phyloP scores from a whole-genome alignment of 2,797 vertebrate species.

The Atherinosoma microstoma region DNA sequence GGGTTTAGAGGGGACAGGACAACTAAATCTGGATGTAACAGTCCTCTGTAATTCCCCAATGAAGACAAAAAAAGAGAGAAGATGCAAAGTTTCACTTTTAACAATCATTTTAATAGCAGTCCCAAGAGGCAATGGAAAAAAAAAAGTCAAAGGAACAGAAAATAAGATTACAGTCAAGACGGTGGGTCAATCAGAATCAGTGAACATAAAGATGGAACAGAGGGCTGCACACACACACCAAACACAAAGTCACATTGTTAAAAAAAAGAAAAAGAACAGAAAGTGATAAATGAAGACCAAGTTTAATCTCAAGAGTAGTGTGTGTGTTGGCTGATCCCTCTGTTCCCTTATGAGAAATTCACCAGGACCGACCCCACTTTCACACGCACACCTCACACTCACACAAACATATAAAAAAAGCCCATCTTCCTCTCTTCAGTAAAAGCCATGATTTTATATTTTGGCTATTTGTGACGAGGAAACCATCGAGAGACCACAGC shows the following conservation, averaged over 20 bases:
- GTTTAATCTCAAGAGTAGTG: slow-evolving; percentile 34
- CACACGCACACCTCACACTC: slow-evolving; percentile 26
- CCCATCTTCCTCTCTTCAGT: slow-evolving; percentile 34
- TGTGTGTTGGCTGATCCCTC: slow-evolving; percentile 77
- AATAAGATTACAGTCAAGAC: slow-evolving; percentile 66
- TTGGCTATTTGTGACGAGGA: slow-evolving; percentile 47
- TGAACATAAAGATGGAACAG: slow-evolving; percentile 68
- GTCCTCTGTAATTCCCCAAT: not conserved
- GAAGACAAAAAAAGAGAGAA: slow-evolving; percentile 4
- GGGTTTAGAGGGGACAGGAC: too few species aligned
- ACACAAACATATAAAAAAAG: slow-evolving; percentile 51
- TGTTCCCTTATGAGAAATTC: slow-evolving; percentile 80
- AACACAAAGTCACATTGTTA: slow-evolving; percentile 48
- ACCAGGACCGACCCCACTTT: slow-evolving; percentile 74
- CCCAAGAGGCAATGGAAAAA: slow-evolving; percentile 76
- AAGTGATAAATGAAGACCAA: slow-evolving; percentile 58
- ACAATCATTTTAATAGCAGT: slow-evolving; percentile 84
- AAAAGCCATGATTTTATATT: slow-evolving; percentile 54
- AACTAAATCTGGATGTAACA: too few species aligned
- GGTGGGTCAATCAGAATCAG: slow-evolving; percentile 53
- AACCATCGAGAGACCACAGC: slow-evolving; percentile 66
- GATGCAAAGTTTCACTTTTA: slow-evolving; percentile 54
- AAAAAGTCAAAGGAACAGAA: slow-evolving; percentile 52
- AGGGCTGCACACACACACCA: slow-evolving; percentile 56
- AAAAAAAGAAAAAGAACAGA: slow-evolving; percentile 47